phyloP scores from a whole-genome alignment of 2,888 invertebrate species.

The Willowsia nigromaculata region DNA sequence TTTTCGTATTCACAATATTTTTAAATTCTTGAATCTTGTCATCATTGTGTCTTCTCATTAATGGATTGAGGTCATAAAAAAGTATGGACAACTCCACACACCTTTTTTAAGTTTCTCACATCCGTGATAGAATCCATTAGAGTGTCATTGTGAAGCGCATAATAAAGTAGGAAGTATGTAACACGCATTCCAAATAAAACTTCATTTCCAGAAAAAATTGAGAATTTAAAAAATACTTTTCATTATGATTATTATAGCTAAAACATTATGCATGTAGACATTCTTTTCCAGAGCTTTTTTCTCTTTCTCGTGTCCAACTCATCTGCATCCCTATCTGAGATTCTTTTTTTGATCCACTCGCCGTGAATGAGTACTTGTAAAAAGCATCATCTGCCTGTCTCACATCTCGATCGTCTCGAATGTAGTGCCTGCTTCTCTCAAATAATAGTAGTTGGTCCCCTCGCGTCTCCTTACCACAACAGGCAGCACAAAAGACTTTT shows the following conservation, averaged over 20 bases:
- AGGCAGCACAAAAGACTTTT: constrained; percentile 1
- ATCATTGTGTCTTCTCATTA: too few relatives aligned
- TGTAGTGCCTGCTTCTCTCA: too few relatives aligned
- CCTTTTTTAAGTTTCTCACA: constrained; percentile 46
- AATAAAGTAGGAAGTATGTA: not conserved
- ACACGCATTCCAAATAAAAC: constrained; percentile 40
- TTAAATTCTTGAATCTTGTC: too few relatives aligned
- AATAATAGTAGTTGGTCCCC: not conserved
- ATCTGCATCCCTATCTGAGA: not conserved
- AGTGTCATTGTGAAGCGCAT: not conserved
- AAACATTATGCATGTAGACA: too few relatives aligned
- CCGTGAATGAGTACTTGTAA: not conserved
- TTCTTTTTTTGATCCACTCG: not conserved
- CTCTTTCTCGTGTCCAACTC: not conserved
- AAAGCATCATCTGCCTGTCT: not conserved
- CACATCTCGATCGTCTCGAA: too few relatives aligned
- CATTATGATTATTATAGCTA: too few relatives aligned
- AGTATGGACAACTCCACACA: not conserved
- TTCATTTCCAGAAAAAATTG: constrained; percentile 49
- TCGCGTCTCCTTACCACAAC: constrained; percentile 25
- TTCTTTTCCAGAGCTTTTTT: not conserved
- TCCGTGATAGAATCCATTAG: constrained; percentile 45
- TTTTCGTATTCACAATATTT: not conserved
- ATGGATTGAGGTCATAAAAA: constrained; percentile 68
- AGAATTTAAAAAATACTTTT: constrained; percentile 9